phyloP scores from a whole-genome alignment of 2,888 invertebrate genomes.

The Lapara coniferarum region DNA sequence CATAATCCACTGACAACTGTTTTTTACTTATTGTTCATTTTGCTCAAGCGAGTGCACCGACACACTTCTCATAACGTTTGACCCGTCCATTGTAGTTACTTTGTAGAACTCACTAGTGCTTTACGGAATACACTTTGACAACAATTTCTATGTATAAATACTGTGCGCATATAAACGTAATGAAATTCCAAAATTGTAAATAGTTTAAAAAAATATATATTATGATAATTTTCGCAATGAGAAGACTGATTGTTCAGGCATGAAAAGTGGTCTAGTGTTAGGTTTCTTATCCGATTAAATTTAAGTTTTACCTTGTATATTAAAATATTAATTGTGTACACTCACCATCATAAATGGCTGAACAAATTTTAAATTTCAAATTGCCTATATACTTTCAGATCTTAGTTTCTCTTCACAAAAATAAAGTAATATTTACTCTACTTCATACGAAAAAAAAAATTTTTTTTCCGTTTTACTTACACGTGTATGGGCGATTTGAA shows the following conservation, averaged over 20 bases:
- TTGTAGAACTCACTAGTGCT: conserved; percentile 55
- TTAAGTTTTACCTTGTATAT: conserved; percentile 70
- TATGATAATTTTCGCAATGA: conserved; percentile 81
- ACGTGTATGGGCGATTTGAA: too few species aligned
- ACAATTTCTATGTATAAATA: conserved; percentile 50
- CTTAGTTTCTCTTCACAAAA: too few species aligned
- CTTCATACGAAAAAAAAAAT: too few species aligned
- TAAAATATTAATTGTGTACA: conserved; percentile 61
- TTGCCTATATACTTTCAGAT: too few species aligned
- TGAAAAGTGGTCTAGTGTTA: conserved; percentile 74
- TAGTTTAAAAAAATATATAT: conserved; percentile 58
- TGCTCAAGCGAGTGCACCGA: conserved; percentile 57
- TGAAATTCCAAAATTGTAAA: conserved; percentile 52
- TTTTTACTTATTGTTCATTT: conserved; percentile 50
- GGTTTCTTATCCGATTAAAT: conserved; percentile 68
- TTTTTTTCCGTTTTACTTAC: too few species aligned
- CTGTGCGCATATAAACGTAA: conserved; percentile 52
- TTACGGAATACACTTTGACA: conserved; percentile 44
- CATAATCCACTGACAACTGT: conserved; percentile 54
- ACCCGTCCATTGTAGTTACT: conserved; percentile 60
- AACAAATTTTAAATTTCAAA: too few species aligned
- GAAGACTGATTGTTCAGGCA: conserved; percentile 81
- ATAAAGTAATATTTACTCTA: too few species aligned
- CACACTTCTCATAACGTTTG: conserved; percentile 41
- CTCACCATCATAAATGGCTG: too few species aligned